A percentile compares a stretch with the other conserved stretches of the same genome.
Conservation (phyloP, 2,113 vertebrate genomes). For the Abramis brama region DNA sequence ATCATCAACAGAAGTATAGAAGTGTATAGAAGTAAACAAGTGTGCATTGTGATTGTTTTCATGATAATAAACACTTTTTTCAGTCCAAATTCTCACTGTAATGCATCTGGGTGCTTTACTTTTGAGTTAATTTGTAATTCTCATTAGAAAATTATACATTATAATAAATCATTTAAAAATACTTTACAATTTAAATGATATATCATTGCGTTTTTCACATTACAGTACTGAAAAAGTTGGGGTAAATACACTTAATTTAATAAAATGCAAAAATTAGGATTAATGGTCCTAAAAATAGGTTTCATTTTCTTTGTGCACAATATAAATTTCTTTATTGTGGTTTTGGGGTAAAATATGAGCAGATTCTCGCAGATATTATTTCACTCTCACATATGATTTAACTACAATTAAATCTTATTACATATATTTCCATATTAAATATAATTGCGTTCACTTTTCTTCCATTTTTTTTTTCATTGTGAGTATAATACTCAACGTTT, state of each 20-base stretch:
- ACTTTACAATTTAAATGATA: neutral
- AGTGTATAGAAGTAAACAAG: neutral
- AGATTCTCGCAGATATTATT: neutral
- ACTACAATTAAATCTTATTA: neutral
- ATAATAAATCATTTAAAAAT: neutral
- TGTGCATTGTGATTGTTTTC: neutral
- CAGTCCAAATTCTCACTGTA: neutral
- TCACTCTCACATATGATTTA: neutral
- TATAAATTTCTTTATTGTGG: neutral
- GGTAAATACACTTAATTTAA: neutral
- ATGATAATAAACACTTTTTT: neutral
- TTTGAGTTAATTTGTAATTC: too few relatives aligned
- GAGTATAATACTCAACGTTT: neutral
- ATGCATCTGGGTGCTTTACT: neutral
- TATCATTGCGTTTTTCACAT: neutral
- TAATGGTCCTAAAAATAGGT: neutral
- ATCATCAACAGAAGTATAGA: neutral
- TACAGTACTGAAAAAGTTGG: neutral
- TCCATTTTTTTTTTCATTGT: neutral
- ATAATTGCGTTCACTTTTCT: neutral
- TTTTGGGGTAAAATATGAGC: neutral
- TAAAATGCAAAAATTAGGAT: too few relatives aligned
- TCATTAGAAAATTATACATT: too few relatives aligned
- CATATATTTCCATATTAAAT: neutral
- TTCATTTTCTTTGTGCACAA: neutral